phyloP scores from a whole-genome alignment of 92 coral and sea anemone species.

The Parazoanthus swiftii region DNA sequence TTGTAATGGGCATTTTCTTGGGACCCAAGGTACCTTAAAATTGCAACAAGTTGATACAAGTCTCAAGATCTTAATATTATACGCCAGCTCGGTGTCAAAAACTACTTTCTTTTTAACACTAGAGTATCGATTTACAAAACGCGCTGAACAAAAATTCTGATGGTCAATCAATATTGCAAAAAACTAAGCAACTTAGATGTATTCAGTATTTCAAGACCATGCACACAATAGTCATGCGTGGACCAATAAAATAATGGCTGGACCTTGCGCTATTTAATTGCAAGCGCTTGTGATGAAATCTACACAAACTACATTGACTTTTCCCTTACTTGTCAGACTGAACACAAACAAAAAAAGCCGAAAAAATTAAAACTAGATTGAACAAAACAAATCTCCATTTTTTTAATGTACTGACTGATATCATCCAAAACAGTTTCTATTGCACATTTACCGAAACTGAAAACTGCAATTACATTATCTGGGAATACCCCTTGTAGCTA shows the following conservation, averaged over 20 bases:
- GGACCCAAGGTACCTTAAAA: too few species aligned
- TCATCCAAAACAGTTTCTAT: background rate
- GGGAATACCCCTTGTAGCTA: constrained; percentile 1
- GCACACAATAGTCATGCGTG: background rate
- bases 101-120: too few species aligned
- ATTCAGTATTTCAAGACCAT: background rate
- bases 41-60: too few species aligned
- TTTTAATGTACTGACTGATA: background rate
- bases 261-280: background rate
- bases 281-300: background rate
- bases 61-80: too few species aligned
- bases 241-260: background rate
- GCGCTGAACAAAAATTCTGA: background rate
- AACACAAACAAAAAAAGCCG: too few species aligned
- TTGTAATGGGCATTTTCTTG: too few species aligned
- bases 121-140: too few species aligned
- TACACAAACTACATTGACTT: background rate
- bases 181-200: background rate
- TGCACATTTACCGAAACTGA: background rate
- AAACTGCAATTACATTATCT: constrained; percentile 8
- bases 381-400: background rate
- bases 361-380: too few species aligned
- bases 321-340: too few species aligned
- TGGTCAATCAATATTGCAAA: background rate
- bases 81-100: too few species aligned